Base-by-base conservation (phyloP, 2,888 invertebrate genomes). In the Metacarcinus magister region DNA sequence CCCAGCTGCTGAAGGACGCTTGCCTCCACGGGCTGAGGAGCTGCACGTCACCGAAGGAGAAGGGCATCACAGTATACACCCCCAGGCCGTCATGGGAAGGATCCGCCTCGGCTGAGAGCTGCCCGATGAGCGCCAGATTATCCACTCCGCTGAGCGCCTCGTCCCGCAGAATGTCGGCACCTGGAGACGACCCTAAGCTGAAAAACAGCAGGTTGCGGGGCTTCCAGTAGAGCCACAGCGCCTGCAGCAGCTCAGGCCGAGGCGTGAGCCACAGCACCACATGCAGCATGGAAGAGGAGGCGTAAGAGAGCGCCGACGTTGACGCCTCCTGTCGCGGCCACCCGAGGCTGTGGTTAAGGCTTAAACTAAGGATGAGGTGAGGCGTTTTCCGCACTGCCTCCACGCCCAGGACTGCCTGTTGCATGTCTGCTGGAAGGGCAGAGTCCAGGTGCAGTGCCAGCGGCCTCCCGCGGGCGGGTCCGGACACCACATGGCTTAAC, bases 21-120 rank as follows among this genome's bases (percentile, higher is more conserved):
- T 16, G 5, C 44, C 46, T 48, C 96, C 96, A 95, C 44, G 44
- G 32, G 32, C 95, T 95, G 5, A 96, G 32, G n/a, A 93, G 44
- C 23, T 46, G 44, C 39, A 67, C 23, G 0, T n/a, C 89, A 28
- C 19, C 44, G 44, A 93, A 48, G 43, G 92, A 93, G 82, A 95
- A 95, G 46, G 95, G 95, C 28, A 48, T 28, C 87, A 82, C 44
- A 54, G 95, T 95, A 19, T 46, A 93, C n/a, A 95, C 95, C 10
- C 93, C 82, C 32, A 95, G 54, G 54, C 32, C 44, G 10, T 90
- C 8, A n/a, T 44, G 44, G 39, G n/a, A 19, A 44, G 44, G 39
- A 32, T 44, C 32, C 5, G 23, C 90, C 75, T 95, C 46, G 32
- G 60, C 75, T 2, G 91, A 43, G 0, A 94, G 23, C 10, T 32